Percentiles rank a stretch among this genome's conserved stretches.
phyloP scores from a whole-genome alignment of 2,797 vertebrate species.

The Lepilemur ruficaudatus region DNA sequence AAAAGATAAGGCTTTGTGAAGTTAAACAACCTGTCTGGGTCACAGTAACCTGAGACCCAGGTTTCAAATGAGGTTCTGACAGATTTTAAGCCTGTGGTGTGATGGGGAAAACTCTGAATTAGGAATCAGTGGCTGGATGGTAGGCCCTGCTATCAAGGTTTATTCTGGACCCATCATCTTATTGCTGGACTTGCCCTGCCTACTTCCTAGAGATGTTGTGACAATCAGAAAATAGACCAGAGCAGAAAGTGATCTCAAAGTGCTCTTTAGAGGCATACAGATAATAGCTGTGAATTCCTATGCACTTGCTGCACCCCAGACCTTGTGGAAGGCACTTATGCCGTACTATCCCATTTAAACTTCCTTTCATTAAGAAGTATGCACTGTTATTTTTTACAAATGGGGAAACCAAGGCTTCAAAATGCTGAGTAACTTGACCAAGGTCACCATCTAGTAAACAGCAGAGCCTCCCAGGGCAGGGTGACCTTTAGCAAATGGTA shows the following conservation, averaged over 20 bases:
- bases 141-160: neutral
- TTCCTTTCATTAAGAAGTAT: neutral
- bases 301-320: neutral
- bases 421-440: neutral
- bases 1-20: neutral
- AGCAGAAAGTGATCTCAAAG: neutral
- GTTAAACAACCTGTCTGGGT: neutral
- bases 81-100: neutral
- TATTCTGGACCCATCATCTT: neutral
- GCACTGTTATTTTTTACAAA: neutral
- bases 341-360: too few species aligned
- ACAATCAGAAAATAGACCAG: neutral
- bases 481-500: neutral
- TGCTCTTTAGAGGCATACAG: neutral
- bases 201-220: neutral
- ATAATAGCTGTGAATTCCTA: neutral
- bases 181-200: neutral
- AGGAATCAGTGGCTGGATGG: neutral
- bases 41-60: neutral
- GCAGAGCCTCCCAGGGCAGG: neutral
- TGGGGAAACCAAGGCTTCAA: neutral
- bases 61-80: neutral
- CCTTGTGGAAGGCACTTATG: neutral
- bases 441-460: neutral
- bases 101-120: neutral